Evolutionary conservation across 2,113 vertebrate species (phyloP).

Genomic region (Callipepla squamata): DNA sequence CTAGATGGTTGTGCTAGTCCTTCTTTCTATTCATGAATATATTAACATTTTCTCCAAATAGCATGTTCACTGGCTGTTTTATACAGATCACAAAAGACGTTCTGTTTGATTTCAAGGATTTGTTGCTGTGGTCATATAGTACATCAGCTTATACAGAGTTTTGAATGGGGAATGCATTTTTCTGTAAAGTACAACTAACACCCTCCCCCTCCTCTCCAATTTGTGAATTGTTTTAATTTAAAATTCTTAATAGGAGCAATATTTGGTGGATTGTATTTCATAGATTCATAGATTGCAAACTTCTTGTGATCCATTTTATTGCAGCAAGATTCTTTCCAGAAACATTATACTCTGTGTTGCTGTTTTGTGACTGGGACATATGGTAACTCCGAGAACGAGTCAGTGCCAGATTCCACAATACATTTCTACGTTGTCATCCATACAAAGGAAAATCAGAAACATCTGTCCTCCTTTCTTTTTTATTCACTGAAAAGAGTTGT

Average conservation of each 20-base stretch:
- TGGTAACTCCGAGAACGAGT: constrained; percentile 41
- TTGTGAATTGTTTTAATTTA: constrained; percentile 17
- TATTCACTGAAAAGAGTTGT: constrained; percentile 50
- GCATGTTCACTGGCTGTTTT: not conserved
- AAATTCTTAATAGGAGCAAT: not conserved
- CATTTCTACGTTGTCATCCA: constrained; percentile 35
- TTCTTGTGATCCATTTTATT: constrained; percentile 41
- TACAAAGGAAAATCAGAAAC: constrained; percentile 68
- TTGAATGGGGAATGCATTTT: not conserved
- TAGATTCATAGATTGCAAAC: constrained; percentile 11
- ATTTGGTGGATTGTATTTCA: not conserved
- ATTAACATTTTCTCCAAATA: not conserved
- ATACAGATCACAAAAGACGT: not conserved
- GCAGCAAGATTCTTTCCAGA: constrained; percentile 37
- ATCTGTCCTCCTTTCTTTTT: constrained; percentile 21
- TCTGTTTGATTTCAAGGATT: not conserved
- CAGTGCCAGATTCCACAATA: constrained; percentile 57
- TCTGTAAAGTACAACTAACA: not conserved
- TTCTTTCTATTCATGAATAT: not conserved
- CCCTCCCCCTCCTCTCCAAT: not conserved
- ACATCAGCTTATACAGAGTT: not conserved
- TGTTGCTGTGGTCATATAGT: not conserved
- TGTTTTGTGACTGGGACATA: constrained; percentile 35
- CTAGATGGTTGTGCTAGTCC: not conserved
- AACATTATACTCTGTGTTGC: constrained; percentile 38